Evolutionary conservation across 1,140 invertebrate genomes (phyloP).

Genomic region (Centruroides sculpturatus): DNA sequence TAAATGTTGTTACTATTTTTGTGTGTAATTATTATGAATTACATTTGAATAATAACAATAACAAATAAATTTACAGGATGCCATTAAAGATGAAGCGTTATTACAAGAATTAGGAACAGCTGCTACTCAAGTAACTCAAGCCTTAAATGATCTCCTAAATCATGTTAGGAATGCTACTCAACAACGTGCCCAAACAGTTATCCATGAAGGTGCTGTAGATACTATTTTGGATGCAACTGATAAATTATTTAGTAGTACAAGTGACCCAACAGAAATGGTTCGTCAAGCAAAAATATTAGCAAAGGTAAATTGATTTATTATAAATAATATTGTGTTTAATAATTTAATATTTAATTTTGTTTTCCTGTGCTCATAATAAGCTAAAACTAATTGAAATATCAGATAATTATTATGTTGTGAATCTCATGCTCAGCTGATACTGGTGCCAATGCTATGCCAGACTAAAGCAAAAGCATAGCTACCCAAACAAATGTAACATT

Average conservation of each 20-base stretch:
- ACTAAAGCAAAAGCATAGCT: no score
- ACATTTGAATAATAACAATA: background rate
- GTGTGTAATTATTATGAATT: no score
- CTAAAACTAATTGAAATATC: no score
- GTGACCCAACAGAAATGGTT: constrained; percentile 88
- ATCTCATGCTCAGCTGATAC: no score
- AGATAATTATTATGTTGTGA: no score
- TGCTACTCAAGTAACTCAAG: constrained; percentile 71
- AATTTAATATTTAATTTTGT: no score
- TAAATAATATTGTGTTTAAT: background rate
- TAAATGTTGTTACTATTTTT: no score
- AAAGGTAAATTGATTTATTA: constrained; percentile 26
- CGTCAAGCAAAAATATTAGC: constrained; percentile 79
- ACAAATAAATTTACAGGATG: background rate
- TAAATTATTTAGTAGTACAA: constrained; percentile 63
- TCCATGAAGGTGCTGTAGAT: constrained; percentile 69
- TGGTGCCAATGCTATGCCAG: no score
- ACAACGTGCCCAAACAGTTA: constrained; percentile 31
- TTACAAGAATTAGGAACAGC: constrained; percentile 64
- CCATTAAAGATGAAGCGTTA: constrained; percentile 30
- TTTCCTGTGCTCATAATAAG: no score
- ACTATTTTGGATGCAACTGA: constrained; percentile 81
- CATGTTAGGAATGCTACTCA: constrained; percentile 46
- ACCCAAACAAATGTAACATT: no score
- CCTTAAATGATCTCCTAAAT: constrained; percentile 75